These are phyloP conservation scores for Callithrix jacchus DNA, from an alignment of 2,113 vertebrate genomes.

Conservation along the genomic window DNA sequence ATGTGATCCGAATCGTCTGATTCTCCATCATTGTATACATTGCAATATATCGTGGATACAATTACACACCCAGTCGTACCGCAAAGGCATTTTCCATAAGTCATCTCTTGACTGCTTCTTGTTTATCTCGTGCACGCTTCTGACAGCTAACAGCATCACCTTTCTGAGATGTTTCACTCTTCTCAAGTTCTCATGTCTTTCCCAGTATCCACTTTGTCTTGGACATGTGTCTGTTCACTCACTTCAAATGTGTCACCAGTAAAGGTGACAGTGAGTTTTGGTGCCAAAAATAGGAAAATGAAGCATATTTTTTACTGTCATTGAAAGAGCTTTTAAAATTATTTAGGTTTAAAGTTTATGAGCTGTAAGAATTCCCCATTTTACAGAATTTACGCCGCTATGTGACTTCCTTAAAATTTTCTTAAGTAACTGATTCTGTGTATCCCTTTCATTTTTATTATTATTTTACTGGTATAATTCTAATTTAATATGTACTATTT, in stretches of 20 bases:
- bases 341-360: not conserved
- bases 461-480: not conserved
- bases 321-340: not conserved
- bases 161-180: not conserved
- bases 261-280: not conserved
- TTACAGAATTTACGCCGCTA: not conserved
- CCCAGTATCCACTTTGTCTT: not conserved
- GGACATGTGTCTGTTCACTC: not conserved
- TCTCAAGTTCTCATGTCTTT: not conserved
- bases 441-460: not conserved
- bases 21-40: too few relatives aligned
- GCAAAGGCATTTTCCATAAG: not conserved
- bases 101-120: not conserved
- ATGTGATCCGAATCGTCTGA: not conserved
- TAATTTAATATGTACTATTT: not conserved
- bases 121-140: not conserved
- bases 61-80: not conserved
- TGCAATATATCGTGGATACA: not conserved
- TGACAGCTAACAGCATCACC: not conserved
- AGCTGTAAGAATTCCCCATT: not conserved
- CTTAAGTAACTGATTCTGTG: not conserved
- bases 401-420: not conserved
- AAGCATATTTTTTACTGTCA: not conserved
- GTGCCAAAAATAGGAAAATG: not conserved
- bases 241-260: not conserved